These are phyloP conservation scores for Latheticus oryzae DNA, from an alignment of 2,888 invertebrate species.

Conservation along the genomic window DNA sequence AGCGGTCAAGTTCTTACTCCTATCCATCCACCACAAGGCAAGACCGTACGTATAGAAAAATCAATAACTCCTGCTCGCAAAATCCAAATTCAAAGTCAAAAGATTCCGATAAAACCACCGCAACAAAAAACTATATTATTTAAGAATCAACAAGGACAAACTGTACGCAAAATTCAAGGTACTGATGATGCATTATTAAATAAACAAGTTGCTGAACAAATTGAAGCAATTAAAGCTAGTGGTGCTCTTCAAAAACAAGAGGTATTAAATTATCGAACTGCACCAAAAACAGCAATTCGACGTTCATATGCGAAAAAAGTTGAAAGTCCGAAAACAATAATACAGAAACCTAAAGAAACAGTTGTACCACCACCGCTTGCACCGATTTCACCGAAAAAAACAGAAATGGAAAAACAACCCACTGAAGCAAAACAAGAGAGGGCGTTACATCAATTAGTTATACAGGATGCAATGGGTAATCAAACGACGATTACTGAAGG, in stretches of 20 bases:
- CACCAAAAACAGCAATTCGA: constrained; percentile 20
- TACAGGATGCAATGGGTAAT: constrained; percentile 64
- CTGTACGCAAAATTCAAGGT: constrained; percentile 59
- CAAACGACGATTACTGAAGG: constrained; percentile 69
- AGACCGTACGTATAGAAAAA: constrained; percentile 29
- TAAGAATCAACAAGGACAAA: constrained; percentile 63
- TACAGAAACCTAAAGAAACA: constrained; percentile 36
- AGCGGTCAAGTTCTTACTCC: constrained; percentile 33
- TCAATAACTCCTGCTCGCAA: constrained; percentile 13
- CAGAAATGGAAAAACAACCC: constrained; percentile 34
- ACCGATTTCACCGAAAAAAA: constrained; percentile 54
- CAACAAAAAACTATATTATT: constrained; percentile 62
- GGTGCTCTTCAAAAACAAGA: constrained; percentile 47
- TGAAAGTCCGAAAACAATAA: constrained; percentile 23
- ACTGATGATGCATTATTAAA: constrained; percentile 59
- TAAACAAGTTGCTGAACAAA: constrained; percentile 62
- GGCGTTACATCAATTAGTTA: constrained; percentile 62
- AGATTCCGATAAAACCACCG: constrained; percentile 32
- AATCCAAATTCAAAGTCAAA: constrained; percentile 38
- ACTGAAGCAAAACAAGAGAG: constrained; percentile 40
- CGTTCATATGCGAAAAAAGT: constrained; percentile 46
- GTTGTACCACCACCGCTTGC: constrained; percentile 53
- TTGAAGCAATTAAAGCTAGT: constrained; percentile 63
- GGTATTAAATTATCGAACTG: constrained; percentile 35
- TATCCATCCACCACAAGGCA: constrained; percentile 24